Percentiles rank a stretch among this genome's conserved stretches.
phyloP scores from a whole-genome alignment of 1,140 invertebrate genomes.

The Calycopis cecrops region DNA sequence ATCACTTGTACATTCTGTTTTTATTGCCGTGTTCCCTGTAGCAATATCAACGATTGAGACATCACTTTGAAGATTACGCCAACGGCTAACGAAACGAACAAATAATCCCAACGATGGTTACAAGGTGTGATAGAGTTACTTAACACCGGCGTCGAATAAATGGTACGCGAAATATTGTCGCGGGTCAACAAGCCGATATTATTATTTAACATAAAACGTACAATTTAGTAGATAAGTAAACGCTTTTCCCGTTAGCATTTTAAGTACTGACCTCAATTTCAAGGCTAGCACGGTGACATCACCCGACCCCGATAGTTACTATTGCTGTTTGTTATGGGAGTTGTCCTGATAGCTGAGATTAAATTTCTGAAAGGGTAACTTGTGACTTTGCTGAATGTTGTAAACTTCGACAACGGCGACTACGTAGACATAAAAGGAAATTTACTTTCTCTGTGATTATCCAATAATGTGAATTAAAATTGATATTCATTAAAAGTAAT shows the following conservation, averaged over 20 bases:
- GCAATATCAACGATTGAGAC: no score
- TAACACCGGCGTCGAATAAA: no score
- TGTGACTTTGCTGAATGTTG: conserved; percentile 28
- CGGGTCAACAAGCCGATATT: no score
- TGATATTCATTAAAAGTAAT: conserved; percentile 6
- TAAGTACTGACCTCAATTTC: conserved; percentile 61
- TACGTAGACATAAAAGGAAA: background rate
- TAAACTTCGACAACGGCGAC: background rate
- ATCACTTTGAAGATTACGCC: no score
- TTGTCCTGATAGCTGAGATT: conserved; percentile 33
- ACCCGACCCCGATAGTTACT: conserved; percentile 39
- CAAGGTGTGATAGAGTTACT: no score
- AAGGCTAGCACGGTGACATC: conserved; percentile 66
- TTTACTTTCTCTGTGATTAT: background rate
- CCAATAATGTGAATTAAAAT: background rate
- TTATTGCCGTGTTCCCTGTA: background rate
- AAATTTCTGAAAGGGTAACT: background rate
- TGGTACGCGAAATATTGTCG: no score
- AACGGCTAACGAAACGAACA: no score
- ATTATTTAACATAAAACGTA: conserved; percentile 13
- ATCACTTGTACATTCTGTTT: background rate
- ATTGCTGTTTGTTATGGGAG: conserved; percentile 39
- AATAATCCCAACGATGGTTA: no score
- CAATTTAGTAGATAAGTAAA: conserved; percentile 36
- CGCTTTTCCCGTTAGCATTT: conserved; percentile 55